Evolutionary conservation across 2,797 vertebrate species (phyloP).

Genomic region (Varecia variegata): DNA sequence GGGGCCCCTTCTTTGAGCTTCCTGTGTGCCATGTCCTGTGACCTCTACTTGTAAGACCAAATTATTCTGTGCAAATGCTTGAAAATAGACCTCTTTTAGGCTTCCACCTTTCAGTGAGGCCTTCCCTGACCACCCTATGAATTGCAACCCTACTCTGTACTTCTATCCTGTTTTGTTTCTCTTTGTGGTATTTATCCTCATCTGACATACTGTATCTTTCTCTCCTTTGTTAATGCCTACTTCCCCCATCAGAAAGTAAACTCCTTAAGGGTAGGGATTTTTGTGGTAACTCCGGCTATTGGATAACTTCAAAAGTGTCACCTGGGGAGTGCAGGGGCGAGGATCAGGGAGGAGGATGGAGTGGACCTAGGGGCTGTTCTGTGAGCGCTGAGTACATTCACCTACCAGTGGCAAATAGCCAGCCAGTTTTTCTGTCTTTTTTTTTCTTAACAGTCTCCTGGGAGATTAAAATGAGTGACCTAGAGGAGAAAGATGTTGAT

Average conservation of each 20-base stretch:
- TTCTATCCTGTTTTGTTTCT: neutral
- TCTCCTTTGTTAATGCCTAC: neutral
- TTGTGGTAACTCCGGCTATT: neutral
- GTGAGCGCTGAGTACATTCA: neutral
- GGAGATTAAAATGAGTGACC: constrained; percentile 58
- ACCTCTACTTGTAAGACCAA: neutral
- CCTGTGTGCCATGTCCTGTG: neutral
- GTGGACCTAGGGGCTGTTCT: too few species aligned
- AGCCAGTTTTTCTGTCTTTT: neutral
- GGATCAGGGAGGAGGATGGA: too few species aligned
- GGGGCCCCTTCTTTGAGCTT: neutral
- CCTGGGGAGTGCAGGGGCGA: neutral
- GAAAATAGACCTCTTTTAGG: neutral
- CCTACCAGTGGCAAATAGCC: neutral
- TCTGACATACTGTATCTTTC: neutral
- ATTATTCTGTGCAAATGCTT: neutral
- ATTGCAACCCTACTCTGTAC: neutral
- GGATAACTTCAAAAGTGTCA: neutral
- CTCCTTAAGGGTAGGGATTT: neutral
- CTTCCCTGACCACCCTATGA: neutral
- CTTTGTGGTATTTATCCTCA: neutral
- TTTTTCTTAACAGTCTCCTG: constrained; percentile 39
- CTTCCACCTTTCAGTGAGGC: neutral
- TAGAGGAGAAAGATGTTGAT: constrained; percentile 58
- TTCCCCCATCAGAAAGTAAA: neutral